Conservation (phyloP, 2,888 invertebrate species). For the Terebella lapidaria region DNA sequence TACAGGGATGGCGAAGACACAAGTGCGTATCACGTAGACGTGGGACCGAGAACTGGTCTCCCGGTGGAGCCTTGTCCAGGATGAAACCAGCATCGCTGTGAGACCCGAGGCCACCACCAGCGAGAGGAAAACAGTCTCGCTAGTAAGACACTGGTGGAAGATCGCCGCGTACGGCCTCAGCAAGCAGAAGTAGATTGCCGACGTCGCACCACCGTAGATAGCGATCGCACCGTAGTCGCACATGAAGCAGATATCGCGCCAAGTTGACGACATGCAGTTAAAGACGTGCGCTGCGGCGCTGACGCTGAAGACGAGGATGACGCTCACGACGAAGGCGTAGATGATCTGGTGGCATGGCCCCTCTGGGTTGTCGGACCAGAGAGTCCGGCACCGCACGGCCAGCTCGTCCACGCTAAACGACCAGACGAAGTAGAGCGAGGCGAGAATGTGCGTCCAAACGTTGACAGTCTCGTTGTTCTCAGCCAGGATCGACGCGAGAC, state of each 20-base stretch:
- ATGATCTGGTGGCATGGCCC: too few species aligned
- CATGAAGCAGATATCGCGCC: background rate
- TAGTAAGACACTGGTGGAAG: background rate
- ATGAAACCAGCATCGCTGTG: background rate
- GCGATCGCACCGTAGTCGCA: background rate
- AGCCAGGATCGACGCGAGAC: too few species aligned
- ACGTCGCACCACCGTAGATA: background rate
- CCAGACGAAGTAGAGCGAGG: conserved; percentile 52
- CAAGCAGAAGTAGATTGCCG: background rate
- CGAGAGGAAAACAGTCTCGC: too few species aligned
- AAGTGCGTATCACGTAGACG: background rate
- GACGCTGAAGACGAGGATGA: background rate
- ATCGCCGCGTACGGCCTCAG: background rate
- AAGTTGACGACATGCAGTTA: background rate
- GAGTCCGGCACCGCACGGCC: too few species aligned
- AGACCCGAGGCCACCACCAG: background rate
- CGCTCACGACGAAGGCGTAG: background rate
- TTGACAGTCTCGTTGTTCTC: conserved; percentile 55
- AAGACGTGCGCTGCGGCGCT: background rate
- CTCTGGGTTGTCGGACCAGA: too few species aligned
- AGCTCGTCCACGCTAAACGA: too few species aligned
- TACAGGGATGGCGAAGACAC: background rate
- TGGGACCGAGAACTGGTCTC: too few species aligned
- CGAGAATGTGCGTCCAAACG: conserved; percentile 57
- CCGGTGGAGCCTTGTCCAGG: background rate